Evolutionary conservation across 2,113 vertebrate genomes (phyloP).

Genomic region (Coryphaenoides rupestris): DNA sequence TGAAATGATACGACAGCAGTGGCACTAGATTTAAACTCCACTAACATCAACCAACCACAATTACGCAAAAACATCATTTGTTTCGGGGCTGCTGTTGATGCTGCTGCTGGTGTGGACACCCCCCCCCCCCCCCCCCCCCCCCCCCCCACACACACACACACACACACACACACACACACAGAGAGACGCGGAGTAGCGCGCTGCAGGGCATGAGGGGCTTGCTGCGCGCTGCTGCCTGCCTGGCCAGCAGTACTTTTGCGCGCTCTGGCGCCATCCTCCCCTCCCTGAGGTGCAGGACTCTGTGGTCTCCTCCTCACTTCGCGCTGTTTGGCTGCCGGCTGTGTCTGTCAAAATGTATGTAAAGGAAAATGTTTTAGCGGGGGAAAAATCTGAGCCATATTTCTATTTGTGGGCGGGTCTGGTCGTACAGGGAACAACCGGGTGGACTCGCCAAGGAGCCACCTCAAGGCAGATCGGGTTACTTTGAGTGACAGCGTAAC

Average conservation of each 20-base stretch:
- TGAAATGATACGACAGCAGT: too few relatives aligned
- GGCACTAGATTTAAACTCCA: too few relatives aligned
- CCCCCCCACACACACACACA: neutral
- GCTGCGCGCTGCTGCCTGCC: slow-evolving; percentile 12
- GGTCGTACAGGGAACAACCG: slow-evolving; percentile 81
- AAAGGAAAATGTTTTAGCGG: slow-evolving; percentile 45
- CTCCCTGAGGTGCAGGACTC: slow-evolving; percentile 41
- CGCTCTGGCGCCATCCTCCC: slow-evolving; percentile 69
- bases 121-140: too few relatives aligned
- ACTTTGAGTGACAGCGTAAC: slow-evolving; percentile 98
- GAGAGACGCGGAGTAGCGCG: neutral
- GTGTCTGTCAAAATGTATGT: slow-evolving; percentile 80
- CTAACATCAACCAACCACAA: too few relatives aligned
- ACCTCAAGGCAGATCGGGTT: slow-evolving; percentile 93
- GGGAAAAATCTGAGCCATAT: slow-evolving; percentile 73
- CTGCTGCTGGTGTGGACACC: too few relatives aligned
- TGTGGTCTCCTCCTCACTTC: slow-evolving; percentile 22
- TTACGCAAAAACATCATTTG: too few relatives aligned
- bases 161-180: slow-evolving; percentile 1
- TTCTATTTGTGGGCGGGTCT: slow-evolving; percentile 78
- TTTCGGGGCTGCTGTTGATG: too few relatives aligned
- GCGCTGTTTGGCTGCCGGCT: slow-evolving; percentile 73
- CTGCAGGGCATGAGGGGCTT: neutral
- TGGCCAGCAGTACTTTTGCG: slow-evolving; percentile 26
- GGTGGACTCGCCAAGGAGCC: slow-evolving; percentile 84